A percentile compares a stretch with the other conserved stretches of the same genome.
Evolutionary conservation across 1,140 invertebrate species (phyloP).

Genomic region (Plodia interpunctella): DNA sequence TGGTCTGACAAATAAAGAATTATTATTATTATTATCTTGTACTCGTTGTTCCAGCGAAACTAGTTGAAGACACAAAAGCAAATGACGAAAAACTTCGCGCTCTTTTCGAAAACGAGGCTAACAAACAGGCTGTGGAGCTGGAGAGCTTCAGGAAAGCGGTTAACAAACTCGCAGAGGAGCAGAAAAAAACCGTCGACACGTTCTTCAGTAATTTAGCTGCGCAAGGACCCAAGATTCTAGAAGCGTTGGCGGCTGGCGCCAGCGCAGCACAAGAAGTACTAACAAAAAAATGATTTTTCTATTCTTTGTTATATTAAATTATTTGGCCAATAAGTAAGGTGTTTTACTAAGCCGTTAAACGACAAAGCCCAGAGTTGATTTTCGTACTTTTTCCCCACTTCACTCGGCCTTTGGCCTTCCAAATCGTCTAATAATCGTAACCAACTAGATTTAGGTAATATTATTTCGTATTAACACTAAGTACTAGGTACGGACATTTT

Average conservation of each 20-base stretch:
- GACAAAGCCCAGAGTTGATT: no score
- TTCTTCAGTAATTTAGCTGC: slow-evolving; percentile 27
- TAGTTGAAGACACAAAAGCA: slow-evolving; percentile 36
- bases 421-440: no score
- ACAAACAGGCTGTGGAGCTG: slow-evolving; percentile 30
- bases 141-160: slow-evolving; percentile 41
- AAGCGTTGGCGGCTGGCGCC: slow-evolving; percentile 25
- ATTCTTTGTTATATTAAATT: no score
- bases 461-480: no score
- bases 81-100: slow-evolving; percentile 32
- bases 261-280: slow-evolving; percentile 36
- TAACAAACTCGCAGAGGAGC: slow-evolving; percentile 30
- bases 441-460: no score
- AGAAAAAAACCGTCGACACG: slow-evolving; percentile 34
- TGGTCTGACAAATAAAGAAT: no score
- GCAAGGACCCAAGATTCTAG: slow-evolving; percentile 29
- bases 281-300: slow-evolving; percentile 12
- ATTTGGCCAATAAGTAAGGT: no score
- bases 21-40: no score
- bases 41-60: slow-evolving; percentile 35
- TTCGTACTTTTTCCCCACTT: no score
- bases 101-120: slow-evolving; percentile 31
- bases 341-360: no score
- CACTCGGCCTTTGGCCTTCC: no score
- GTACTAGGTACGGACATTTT: not conserved